phyloP scores from a whole-genome alignment of 2,888 invertebrate species.

The Xanthorhoe designata region DNA sequence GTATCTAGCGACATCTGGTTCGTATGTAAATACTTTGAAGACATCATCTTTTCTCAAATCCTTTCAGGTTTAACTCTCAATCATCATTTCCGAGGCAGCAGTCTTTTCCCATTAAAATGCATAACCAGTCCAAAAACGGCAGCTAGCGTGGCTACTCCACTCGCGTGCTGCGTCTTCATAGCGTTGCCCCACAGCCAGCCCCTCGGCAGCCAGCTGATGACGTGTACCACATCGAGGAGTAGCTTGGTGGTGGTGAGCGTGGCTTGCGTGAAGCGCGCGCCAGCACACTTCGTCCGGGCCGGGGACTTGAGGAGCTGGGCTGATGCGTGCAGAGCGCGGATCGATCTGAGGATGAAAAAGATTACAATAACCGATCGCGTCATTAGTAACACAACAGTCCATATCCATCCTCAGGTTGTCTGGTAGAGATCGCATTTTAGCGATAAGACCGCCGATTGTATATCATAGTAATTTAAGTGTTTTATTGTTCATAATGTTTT shows the following conservation, averaged over 20 bases:
- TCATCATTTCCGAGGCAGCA: conserved; percentile 49
- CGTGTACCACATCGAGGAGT: conserved; percentile 90
- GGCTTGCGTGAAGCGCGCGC: conserved; percentile 69
- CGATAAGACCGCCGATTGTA: no score
- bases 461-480: no score
- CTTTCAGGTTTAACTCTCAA: no score
- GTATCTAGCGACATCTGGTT: no score
- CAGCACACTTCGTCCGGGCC: conserved; percentile 62
- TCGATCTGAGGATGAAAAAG: conserved; percentile 58
- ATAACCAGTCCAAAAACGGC: conserved; percentile 67
- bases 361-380: no score
- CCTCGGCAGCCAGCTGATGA: conserved; percentile 91
- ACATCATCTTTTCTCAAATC: no score
- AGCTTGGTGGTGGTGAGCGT: conserved; percentile 70
- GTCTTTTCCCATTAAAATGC: conserved; percentile 69
- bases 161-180: conserved; percentile 69
- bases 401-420: no score
- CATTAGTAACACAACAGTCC: no score
- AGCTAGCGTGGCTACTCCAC: conserved; percentile 64
- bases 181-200: conserved; percentile 93
- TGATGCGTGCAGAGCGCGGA: conserved; percentile 64
- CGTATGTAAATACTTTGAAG: not conserved
- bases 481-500: no score
- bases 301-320: conserved; percentile 58
- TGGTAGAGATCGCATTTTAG: no score